Conservation (phyloP, 2,113 vertebrate species). For the Pelmatolapia mariae region DNA sequence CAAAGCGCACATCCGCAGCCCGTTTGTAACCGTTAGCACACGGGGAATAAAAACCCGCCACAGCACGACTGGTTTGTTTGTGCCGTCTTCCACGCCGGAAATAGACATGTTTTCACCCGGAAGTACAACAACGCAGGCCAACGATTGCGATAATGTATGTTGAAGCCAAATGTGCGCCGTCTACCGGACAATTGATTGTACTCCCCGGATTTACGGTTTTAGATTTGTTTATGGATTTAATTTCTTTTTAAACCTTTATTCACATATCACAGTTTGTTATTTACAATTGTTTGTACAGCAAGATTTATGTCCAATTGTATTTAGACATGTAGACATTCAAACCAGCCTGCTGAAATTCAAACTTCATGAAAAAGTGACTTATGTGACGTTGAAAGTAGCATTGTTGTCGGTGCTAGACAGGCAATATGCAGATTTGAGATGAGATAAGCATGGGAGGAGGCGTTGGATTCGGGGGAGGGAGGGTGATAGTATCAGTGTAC, state of each 20-base stretch:
- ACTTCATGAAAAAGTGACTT: background rate
- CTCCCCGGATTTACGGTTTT: too few relatives aligned
- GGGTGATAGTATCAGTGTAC: too few relatives aligned
- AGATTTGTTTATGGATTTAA: background rate
- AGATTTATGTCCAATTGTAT: background rate
- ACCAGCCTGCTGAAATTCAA: too few relatives aligned
- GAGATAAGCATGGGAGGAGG: too few relatives aligned
- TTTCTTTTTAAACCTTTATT: background rate
- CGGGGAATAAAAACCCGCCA: too few relatives aligned
- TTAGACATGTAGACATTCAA: background rate
- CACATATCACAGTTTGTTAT: background rate
- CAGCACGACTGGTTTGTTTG: background rate
- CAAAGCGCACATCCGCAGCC: background rate
- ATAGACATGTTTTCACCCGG: background rate
- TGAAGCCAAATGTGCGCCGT: background rate
- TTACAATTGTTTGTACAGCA: background rate
- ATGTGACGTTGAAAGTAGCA: background rate
- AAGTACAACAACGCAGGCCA: background rate
- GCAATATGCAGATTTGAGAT: background rate
- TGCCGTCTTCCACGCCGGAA: background rate
- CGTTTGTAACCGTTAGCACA: background rate
- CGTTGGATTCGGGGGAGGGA: too few relatives aligned
- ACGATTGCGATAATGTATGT: background rate
- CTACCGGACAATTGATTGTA: too few relatives aligned
- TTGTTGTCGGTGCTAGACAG: background rate